phyloP scores from a whole-genome alignment of 2,888 invertebrate genomes.

The Elgonia sp. region DNA sequence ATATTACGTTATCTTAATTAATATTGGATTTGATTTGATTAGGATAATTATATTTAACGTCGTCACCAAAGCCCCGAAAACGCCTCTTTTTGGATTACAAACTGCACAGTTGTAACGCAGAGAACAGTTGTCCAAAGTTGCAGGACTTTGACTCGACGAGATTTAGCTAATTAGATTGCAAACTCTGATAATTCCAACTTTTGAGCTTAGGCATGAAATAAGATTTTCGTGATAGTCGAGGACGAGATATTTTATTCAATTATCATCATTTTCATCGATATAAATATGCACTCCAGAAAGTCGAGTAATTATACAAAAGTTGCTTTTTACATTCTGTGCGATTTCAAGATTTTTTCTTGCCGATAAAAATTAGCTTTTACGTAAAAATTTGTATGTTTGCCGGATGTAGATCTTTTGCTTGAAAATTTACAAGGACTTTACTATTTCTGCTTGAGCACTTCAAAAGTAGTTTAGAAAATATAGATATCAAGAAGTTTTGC shows the following conservation, averaged over 20 bases:
- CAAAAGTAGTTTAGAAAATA: no score
- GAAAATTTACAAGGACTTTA: no score
- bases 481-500: no score
- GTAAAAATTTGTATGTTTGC: no score
- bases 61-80: constrained; percentile 1
- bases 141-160: constrained; percentile 39
- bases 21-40: constrained; percentile 1
- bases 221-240: constrained; percentile 32
- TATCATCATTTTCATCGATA: constrained; percentile 28
- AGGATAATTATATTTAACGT: constrained; percentile 10
- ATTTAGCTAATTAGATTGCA: constrained; percentile 52
- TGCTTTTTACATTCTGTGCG: no score
- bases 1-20: not conserved
- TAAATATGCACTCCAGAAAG: not conserved
- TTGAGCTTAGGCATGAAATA: constrained; percentile 35
- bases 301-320: not conserved
- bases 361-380: not conserved
- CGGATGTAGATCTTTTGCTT: no score
- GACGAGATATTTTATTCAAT: constrained; percentile 26
- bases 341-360: not conserved
- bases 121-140: constrained; percentile 46
- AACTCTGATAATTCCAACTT: constrained; percentile 54
- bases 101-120: constrained; percentile 17
- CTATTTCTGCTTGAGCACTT: no score
- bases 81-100: constrained; percentile 38